These are phyloP conservation scores for Callipepla californica DNA, from an alignment of 2,113 vertebrate species.

Conservation along the genomic window DNA sequence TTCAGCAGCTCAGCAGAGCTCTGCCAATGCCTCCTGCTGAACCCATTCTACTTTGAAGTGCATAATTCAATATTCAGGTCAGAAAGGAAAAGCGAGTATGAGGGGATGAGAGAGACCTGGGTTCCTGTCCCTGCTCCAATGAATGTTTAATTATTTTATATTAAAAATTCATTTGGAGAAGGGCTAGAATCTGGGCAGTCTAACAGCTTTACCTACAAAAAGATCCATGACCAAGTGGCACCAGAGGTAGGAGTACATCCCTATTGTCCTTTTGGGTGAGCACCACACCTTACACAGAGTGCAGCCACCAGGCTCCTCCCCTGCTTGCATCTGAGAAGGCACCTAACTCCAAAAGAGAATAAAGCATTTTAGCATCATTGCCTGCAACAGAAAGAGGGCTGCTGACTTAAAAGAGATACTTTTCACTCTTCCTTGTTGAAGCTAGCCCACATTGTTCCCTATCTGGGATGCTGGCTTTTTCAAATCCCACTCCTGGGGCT, in stretches of 20 bases:
- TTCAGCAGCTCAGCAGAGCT: neutral
- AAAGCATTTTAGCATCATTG: neutral
- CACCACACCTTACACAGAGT: neutral
- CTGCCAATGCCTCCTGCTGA: neutral
- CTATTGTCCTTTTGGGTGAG: neutral
- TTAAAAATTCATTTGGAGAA: slow-evolving; percentile 56
- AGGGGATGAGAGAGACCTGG: neutral
- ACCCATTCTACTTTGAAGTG: neutral
- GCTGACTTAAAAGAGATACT: rapidly evolving
- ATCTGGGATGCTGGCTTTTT: neutral
- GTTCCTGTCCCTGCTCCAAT: slow-evolving; percentile 3
- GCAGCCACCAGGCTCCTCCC: neutral
- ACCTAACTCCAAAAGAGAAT: neutral
- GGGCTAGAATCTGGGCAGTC: neutral
- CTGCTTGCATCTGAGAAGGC: neutral
- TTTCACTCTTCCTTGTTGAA: neutral
- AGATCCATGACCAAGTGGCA: neutral
- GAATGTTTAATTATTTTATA: slow-evolving; percentile 38
- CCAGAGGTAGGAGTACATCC: neutral
- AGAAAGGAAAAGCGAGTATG: slow-evolving; percentile 21
- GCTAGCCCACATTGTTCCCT: neutral
- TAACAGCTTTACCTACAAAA: slow-evolving; percentile 6
- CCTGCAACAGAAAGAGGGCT: neutral
- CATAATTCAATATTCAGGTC: slow-evolving; percentile 39
- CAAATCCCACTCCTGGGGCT: neutral